Evolutionary conservation across 2,797 vertebrate genomes (phyloP).

Genomic region (Oreochromis mossambicus): DNA sequence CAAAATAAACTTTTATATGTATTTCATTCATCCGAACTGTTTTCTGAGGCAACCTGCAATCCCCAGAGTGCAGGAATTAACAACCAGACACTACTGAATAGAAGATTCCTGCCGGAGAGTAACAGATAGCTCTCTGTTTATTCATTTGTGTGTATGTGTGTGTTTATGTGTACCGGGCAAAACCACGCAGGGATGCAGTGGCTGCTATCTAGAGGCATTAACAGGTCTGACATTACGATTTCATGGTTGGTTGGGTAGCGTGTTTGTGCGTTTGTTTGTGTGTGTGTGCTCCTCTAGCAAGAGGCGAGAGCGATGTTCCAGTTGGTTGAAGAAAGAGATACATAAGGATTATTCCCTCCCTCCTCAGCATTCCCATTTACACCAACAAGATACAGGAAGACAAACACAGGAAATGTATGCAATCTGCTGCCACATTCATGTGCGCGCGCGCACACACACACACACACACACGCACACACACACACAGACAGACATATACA

Average conservation of each 20-base stretch:
- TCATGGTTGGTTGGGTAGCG: slow-evolving; percentile 64
- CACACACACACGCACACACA: not conserved
- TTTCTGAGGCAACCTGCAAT: slow-evolving; percentile 5
- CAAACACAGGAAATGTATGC: slow-evolving; percentile 33
- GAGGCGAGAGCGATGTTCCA: slow-evolving; percentile 48
- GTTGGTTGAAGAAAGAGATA: slow-evolving; percentile 69
- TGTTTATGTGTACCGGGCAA: slow-evolving; percentile 9
- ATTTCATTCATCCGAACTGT: not conserved
- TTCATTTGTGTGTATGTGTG: slow-evolving; percentile 15
- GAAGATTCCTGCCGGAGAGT: slow-evolving; percentile 34
- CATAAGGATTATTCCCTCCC: slow-evolving; percentile 58
- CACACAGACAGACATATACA: not conserved
- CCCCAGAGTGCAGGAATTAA: slow-evolving; percentile 16
- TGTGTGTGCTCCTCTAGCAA: slow-evolving; percentile 21
- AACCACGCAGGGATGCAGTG: slow-evolving; percentile 33
- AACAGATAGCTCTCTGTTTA: slow-evolving; percentile 46
- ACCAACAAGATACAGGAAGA: slow-evolving; percentile 39
- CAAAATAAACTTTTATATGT: slow-evolving; percentile 7
- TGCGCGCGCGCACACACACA: not conserved
- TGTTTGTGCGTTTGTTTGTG: slow-evolving; percentile 29
- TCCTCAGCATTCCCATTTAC: slow-evolving; percentile 46
- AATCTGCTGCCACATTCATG: slow-evolving; percentile 3
- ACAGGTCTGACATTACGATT: slow-evolving; percentile 74
- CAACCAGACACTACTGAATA: slow-evolving; percentile 12
- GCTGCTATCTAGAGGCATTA: slow-evolving; percentile 68